Base-by-base conservation (phyloP, 2,888 invertebrate species). In the Eremobia ochroleuca region DNA sequence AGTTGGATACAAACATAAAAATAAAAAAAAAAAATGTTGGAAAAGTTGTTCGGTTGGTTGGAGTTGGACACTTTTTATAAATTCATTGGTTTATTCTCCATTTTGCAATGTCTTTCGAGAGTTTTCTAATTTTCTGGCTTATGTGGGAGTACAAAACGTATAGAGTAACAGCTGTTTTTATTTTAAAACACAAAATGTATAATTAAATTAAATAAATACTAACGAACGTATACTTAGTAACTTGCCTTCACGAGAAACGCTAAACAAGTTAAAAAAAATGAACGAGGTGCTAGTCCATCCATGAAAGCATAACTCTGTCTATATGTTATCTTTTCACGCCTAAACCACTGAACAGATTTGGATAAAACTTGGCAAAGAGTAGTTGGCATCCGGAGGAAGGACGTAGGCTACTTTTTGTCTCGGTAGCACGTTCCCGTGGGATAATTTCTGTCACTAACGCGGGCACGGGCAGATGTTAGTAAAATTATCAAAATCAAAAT, bases 11-110 rank as follows among this genome's bases (percentile, higher is more conserved):
- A n/a, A n/a, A n/a, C n/a, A n/a, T n/a, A n/a, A n/a, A n/a, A n/a
- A n/a, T n/a, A n/a, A n/a, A n/a, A n/a, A n/a, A n/a, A n/a, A n/a
- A n/a, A n/a, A n/a, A n/a, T n/a, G n/a, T n/a, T n/a, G n/a, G n/a
- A n/a, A n/a, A n/a, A n/a, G n/a, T n/a, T n/a, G n/a, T n/a, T n/a
- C n/a, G n/a, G n/a, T n/a, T n/a, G n/a, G n/a, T n/a, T n/a, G n/a
- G n/a, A n/a, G n/a, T n/a, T n/a, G n/a, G n/a, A 86, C 18, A 78
- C 74, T 79, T 66, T 70, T 80, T 76, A 86, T 76, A 59, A 3
- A 25, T 49, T 43, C 9, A 67, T 21, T 67, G 8, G 13, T 25
- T 55, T 62, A 43, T 64, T 61, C 18, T 52, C 1, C 3, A 49
- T 72, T 81, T 69, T 49, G 21, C 13, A 52, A 65, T 43, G 5